Base-by-base conservation (phyloP, 2,797 vertebrate species). In the Prionace glauca region DNA sequence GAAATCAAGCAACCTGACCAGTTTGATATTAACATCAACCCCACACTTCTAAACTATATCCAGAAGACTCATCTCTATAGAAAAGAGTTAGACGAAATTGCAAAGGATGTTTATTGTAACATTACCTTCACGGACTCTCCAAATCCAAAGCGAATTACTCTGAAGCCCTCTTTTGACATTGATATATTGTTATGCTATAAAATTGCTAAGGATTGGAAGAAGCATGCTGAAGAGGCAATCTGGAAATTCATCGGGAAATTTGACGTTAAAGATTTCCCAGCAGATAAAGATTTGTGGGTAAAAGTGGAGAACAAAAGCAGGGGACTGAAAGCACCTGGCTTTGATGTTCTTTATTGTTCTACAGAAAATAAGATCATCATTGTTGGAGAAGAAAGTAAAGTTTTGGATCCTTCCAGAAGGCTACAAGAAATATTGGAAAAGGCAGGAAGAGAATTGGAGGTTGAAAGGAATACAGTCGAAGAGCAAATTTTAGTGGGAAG, bases 141-240 rank as follows among this genome's bases (percentile, higher is more conserved):
- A 3, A 29, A 96, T 0, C 50, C 84, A n/a, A 72, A 86, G 87
- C 92, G 95, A 71, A 62, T 97, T 1, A 90, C 72, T 5, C 95
- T 97, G 84, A 96, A 96, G 71, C 96, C 97, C 95, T 93, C 96
- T 74, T 60, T 97, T 62, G 96, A 96, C 74, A 96, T 94, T 86
- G 95, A 97, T 16, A 96, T 96, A 24, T 96, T 97, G 74, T 95
- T 96, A 29, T 95, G 95, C 12, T 50, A 96, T 74, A 95, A 95
- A 56, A 87, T 97, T 72, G 96, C 97, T 65, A 95, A 96, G 36
- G 95, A 94, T 9, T 97, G 97, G 97, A 95, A 96, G 72, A 93
- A 74, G 10, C 96, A 96, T 26, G 96, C 94, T 3, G 96, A 0
- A 95, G 96, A 72, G 45, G 96, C 86, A 95, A 92, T 96, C 56